Evolutionary conservation across 2,113 vertebrate species (phyloP).

Genomic region (Lagopus muta): DNA sequence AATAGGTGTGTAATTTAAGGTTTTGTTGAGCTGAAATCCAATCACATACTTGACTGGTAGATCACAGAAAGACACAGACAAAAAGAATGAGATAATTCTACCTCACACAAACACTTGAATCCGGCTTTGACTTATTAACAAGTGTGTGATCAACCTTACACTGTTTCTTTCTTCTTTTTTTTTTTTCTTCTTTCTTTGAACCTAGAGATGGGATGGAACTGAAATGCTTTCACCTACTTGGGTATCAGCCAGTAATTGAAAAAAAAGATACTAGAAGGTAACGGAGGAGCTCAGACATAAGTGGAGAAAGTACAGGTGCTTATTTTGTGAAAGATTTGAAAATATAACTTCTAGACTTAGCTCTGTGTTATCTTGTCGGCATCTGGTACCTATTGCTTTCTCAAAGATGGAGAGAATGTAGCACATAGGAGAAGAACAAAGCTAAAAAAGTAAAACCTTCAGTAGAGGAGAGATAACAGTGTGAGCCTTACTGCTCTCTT

Average conservation of each 20-base stretch:
- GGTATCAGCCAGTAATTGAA: background rate
- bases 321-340: background rate
- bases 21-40: constrained; percentile 99
- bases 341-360: background rate
- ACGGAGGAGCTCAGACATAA: background rate
- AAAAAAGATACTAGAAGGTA: background rate
- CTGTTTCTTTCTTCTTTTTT: constrained; percentile 40
- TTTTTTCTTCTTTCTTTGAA: constrained; percentile 11
- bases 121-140: constrained; percentile 79
- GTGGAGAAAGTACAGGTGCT: background rate
- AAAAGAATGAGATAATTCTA: constrained; percentile 87
- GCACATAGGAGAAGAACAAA: background rate
- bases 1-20: constrained; percentile 99
- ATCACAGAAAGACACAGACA: constrained; percentile 93
- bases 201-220: background rate
- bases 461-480: background rate
- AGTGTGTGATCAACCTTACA: constrained; percentile 79
- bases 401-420: background rate
- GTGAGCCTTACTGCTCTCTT: background rate
- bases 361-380: background rate
- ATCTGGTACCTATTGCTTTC: background rate
- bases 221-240: constrained; percentile 27
- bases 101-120: constrained; percentile 86
- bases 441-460: background rate
- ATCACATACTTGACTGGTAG: constrained; percentile 99